These are phyloP conservation scores for Coreius guichenoti DNA, from an alignment of 2,797 vertebrate genomes.

Conservation along the genomic window DNA sequence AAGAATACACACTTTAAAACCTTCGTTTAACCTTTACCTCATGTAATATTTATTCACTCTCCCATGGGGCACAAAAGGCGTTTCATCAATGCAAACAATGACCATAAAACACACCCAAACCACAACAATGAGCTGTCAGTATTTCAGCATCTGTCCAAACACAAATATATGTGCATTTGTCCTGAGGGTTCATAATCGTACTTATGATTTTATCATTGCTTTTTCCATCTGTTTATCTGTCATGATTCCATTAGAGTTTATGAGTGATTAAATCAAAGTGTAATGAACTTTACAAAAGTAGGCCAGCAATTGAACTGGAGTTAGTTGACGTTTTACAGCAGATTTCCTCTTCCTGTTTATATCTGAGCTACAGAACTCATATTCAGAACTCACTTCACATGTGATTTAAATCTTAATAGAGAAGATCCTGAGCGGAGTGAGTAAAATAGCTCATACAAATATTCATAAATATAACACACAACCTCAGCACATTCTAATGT, in stretches of 20 bases:
- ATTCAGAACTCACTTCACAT: too few relatives aligned
- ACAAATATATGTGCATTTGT: background rate
- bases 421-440: background rate
- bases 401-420: background rate
- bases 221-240: background rate
- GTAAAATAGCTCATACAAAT: too few relatives aligned
- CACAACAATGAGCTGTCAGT: background rate
- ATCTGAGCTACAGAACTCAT: too few relatives aligned
- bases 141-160: too few relatives aligned
- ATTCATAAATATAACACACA: background rate
- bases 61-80: background rate
- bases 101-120: background rate
- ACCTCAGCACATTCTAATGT: background rate
- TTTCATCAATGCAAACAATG: background rate
- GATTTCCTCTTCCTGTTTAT: slow-evolving; percentile 31
- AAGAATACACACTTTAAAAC: too few relatives aligned
- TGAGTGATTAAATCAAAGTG: background rate
- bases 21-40: background rate
- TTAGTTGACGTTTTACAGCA: background rate
- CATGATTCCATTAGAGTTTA: background rate
- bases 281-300: background rate
- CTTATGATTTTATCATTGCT: background rate
- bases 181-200: background rate
- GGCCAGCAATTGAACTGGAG: background rate
- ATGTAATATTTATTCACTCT: background rate